A percentile compares a stretch with the other conserved stretches of the same genome.
Conservation (phyloP, 2,113 vertebrate genomes). For the Trinectes maculatus region DNA sequence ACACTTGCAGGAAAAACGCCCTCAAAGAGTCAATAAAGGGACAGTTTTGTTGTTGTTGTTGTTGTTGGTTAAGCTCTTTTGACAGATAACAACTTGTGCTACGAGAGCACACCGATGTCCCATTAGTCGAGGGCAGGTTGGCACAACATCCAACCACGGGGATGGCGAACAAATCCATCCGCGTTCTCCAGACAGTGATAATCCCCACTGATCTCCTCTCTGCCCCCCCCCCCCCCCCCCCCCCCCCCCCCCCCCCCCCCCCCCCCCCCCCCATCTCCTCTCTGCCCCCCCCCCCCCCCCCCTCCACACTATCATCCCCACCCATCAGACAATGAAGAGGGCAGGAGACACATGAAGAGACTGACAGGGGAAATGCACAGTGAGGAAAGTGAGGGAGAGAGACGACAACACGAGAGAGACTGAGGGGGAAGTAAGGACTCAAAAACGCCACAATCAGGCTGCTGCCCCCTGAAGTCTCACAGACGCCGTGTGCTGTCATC, state of each 20-base stretch:
- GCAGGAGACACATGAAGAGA: constrained; percentile 16
- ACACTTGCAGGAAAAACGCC: constrained; percentile 19
- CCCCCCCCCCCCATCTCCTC: constrained; percentile 65
- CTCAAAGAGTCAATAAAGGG: constrained; percentile 14
- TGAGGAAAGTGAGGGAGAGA: constrained; percentile 20
- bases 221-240: neutral
- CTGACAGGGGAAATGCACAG: constrained; percentile 26
- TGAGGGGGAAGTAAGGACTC: constrained; percentile 40
- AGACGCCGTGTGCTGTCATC: constrained; percentile 61
- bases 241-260: constrained; percentile 1
- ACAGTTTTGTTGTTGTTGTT: neutral
- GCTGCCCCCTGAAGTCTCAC: constrained; percentile 55
- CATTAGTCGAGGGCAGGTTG: constrained; percentile 66
- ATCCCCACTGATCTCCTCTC: constrained; percentile 73
- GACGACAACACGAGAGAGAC: constrained; percentile 13
- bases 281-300: constrained; percentile 15
- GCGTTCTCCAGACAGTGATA: constrained; percentile 73
- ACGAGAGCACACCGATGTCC: constrained; percentile 40
- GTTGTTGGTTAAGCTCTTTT: constrained; percentile 53
- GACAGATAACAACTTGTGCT: constrained; percentile 55
- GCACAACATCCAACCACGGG: constrained; percentile 56
- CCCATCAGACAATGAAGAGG: constrained; percentile 50
- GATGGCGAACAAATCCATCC: constrained; percentile 67
- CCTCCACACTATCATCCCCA: neutral
- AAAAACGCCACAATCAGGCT: constrained; percentile 41